These are phyloP conservation scores for Drosophila grimshawi DNA, from an alignment of 1,140 invertebrate genomes.

Conservation along the genomic window DNA sequence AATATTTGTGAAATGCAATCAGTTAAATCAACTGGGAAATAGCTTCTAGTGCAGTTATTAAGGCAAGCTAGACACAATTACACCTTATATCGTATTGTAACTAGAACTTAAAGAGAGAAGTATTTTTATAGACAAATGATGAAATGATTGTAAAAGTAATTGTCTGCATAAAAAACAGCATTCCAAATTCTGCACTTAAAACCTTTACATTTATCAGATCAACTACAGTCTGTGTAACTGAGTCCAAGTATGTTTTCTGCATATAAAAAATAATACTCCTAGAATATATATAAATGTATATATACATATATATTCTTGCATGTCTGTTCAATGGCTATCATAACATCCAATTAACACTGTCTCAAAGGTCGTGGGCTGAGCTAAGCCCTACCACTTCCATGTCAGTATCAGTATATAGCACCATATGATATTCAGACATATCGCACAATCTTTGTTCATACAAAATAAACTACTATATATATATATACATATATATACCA, in stretches of 20 bases:
- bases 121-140: no score
- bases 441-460: conserved; percentile 16
- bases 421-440: conserved; percentile 27
- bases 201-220: no score
- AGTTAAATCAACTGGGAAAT: no score
- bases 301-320: not conserved
- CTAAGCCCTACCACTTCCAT: not conserved
- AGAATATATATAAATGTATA: not conserved
- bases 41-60: no score
- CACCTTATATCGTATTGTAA: no score
- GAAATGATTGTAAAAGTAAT: no score
- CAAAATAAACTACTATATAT: conserved; percentile 1
- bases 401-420: conserved; percentile 32
- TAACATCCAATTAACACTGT: conserved; percentile 68
- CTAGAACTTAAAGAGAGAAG: no score
- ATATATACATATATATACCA: not conserved
- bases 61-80: no score
- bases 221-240: no score
- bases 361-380: conserved; percentile 36
- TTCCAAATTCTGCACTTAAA: no score
- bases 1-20: no score
- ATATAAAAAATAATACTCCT: not conserved
- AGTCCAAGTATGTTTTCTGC: not conserved
- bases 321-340: conserved; percentile 30
- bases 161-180: no score